Percentiles rank a stretch among this genome's conserved stretches.
phyloP scores from a whole-genome alignment of 35 echinoderm and acorn worm species.

The Patiria miniata region DNA sequence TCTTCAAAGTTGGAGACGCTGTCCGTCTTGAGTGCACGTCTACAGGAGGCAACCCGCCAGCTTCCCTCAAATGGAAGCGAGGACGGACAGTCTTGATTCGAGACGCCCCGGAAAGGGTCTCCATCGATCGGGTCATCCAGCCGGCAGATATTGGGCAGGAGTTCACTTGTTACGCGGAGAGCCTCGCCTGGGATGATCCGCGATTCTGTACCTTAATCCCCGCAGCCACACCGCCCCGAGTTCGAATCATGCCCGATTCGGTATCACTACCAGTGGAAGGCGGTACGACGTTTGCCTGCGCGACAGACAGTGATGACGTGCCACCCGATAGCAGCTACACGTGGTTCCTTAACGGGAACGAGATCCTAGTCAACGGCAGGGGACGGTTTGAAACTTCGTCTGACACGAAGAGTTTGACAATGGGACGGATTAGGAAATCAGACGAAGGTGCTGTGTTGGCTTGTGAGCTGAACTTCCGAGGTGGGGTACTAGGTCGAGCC shows the following conservation, averaged over 20 bases:
- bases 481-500: neutral
- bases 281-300: conserved; percentile 21
- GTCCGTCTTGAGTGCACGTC: conserved; percentile 32
- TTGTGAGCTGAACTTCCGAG: neutral
- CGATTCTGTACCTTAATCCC: conserved; percentile 33
- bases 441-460: conserved; percentile 25
- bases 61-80: conserved; percentile 43
- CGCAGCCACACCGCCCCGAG: neutral
- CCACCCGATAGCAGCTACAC: neutral
- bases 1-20: neutral
- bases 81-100: neutral
- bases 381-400: neutral
- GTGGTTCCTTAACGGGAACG: conserved; percentile 40
- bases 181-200: conserved; percentile 29
- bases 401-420: conserved; percentile 35
- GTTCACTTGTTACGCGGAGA: conserved; percentile 37
- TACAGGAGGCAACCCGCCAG: conserved; percentile 31
- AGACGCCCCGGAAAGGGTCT: neutral
- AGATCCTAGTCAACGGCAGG: neutral
- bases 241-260: conserved; percentile 11
- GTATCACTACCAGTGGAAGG: neutral
- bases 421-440: conserved; percentile 2
- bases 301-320: neutral
- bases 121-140: conserved; percentile 20
- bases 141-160: conserved; percentile 30